Conservation (phyloP, 1,140 invertebrate genomes). For the Physella acuta region DNA sequence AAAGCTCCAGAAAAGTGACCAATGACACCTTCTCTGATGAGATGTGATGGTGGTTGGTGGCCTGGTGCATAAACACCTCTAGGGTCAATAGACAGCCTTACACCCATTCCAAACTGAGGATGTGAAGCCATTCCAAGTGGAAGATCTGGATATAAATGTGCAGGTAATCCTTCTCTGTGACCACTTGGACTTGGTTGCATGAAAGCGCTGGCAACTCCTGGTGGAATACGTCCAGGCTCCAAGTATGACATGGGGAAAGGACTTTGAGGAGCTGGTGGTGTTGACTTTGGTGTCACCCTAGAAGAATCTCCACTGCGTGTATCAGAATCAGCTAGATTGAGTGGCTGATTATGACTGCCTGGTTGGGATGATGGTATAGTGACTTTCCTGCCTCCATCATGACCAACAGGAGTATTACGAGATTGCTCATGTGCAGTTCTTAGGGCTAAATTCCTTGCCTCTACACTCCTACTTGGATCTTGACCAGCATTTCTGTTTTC, state of each 20-base stretch:
- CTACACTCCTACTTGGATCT: background rate
- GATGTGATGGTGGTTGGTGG: constrained; percentile 27
- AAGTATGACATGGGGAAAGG: constrained; percentile 15
- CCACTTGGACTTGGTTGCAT: constrained; percentile 26
- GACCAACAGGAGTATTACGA: constrained; percentile 12
- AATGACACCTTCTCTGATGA: constrained; percentile 27
- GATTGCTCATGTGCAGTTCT: constrained; percentile 15
- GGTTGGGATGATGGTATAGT: constrained; percentile 15
- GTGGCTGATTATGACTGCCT: constrained; percentile 17
- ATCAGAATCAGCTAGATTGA: constrained; percentile 30
- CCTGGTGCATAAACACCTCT: constrained; percentile 20
- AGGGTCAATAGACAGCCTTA: constrained; percentile 32
- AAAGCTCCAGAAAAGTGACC: constrained; percentile 24
- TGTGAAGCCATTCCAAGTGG: constrained; percentile 72
- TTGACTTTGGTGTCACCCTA: constrained; percentile 17
- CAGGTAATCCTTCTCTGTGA: constrained; percentile 18
- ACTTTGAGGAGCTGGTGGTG: constrained; percentile 21
- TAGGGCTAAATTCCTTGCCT: constrained; percentile 8
- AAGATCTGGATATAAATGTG: constrained; percentile 51
- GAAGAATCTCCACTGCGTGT: constrained; percentile 17
- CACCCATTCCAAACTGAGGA: constrained; percentile 58
- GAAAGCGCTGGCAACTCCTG: constrained; percentile 11
- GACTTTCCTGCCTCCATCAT: constrained; percentile 13
- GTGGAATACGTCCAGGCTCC: constrained; percentile 8
- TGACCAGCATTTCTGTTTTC: background rate